These are phyloP conservation scores for Xiphophorus maculatus DNA, from an alignment of 2,113 vertebrate species.

Conservation along the genomic window DNA sequence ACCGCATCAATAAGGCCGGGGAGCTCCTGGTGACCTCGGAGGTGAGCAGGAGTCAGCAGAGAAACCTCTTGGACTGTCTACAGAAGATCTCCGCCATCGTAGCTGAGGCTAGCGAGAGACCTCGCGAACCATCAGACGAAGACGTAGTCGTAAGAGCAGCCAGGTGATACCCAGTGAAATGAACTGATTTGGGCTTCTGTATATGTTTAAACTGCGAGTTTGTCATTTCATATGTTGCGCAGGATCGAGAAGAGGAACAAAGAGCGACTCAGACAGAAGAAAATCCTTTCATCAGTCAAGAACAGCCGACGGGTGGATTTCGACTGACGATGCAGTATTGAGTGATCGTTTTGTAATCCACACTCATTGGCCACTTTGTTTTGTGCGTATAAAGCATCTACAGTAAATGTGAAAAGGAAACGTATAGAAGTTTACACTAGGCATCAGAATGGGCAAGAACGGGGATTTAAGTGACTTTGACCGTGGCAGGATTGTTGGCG, in stretches of 20 bases:
- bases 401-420: not conserved
- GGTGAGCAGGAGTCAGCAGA: slow-evolving; percentile 89
- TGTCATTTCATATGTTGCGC: slow-evolving; percentile 34
- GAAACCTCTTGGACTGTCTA: slow-evolving; percentile 88
- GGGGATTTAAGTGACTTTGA: not conserved
- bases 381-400: no score
- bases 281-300: slow-evolving; percentile 69
- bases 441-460: not conserved
- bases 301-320: slow-evolving; percentile 72
- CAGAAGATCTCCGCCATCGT: slow-evolving; percentile 90
- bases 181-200: not conserved
- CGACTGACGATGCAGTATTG: slow-evolving; percentile 39
- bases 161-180: slow-evolving; percentile 77
- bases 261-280: slow-evolving; percentile 76
- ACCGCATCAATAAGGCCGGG: slow-evolving; percentile 87
- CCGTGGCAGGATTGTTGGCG: not conserved
- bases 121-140: slow-evolving; percentile 79
- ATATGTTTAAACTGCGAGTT: not conserved
- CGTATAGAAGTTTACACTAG: not conserved
- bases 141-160: slow-evolving; percentile 71
- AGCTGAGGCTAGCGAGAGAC: slow-evolving; percentile 77
- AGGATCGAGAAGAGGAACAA: slow-evolving; percentile 75
- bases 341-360: not conserved
- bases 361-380: not conserved
- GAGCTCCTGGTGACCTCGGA: slow-evolving; percentile 91